Base-by-base conservation (phyloP, 2,113 vertebrate species). In the Geococcyx californianus region DNA sequence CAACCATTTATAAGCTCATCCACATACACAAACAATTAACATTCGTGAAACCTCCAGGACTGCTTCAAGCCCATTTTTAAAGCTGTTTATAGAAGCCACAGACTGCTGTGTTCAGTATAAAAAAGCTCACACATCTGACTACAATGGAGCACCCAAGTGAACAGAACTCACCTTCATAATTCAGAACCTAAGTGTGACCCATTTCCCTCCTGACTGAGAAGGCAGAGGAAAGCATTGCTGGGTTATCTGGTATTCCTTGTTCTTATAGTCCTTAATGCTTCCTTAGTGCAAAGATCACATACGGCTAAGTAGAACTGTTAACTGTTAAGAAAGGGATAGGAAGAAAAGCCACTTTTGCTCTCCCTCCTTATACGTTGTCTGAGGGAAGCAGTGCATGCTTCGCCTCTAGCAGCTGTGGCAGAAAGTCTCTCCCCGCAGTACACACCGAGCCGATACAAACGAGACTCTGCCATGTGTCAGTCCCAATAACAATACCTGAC, bases 1-100 rank as follows among this genome's bases (percentile, higher is more conserved):
- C 17, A 17, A 95, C 77, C 85, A 94, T 92, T 96, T 94, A 93
- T 96, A 96, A 98, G 85, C 52, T 87, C 73, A 79, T 81, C 96
- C 81, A 78, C 82, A 36, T 89, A 94, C 70, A 77, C 89, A 95
- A 97, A 95, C 62, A 89, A 97, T 84, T 93, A 96, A 72, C 77
- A 95, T 92, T 96, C 89, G 83, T 77, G 66, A 97, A 97, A 83
- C 34, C 9, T 93, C 90, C 67, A 52, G 45, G 81, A 95, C 60
- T 81, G 93, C 75, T 97, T 64, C 62, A 36, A 59, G 89, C 81
- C 94, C 73, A 84, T 94, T 89, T 93, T 77, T 90, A 93, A 96
- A 97, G 52, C 77, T 93, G 79, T 88, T 97, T 94, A 69, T 87
- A 93, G 36, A 94, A 93, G 78, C 72, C 24, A 24, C 64, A 93